Percentiles rank a stretch among this genome's conserved stretches.
Evolutionary conservation across 2,888 invertebrate species (phyloP).

Genomic region (Exephanes ischioxanthus): DNA sequence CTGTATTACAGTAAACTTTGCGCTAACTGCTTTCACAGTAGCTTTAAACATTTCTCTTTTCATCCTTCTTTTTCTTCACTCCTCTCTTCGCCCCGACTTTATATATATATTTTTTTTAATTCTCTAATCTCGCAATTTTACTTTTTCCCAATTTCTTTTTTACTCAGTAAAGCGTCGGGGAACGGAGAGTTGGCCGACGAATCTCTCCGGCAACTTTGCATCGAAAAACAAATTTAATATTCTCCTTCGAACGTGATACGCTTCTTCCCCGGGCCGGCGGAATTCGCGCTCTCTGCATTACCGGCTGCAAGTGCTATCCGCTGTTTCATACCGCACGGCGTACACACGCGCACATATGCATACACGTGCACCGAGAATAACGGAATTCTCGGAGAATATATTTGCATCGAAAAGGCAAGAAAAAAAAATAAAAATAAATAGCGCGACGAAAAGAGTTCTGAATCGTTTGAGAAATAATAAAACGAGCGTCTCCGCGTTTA

Average conservation of each 20-base stretch:
- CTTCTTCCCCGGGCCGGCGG: background rate
- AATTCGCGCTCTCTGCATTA: background rate
- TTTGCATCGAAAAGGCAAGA: background rate
- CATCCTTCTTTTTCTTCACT: constrained; percentile 18
- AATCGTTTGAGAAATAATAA: constrained; percentile 42
- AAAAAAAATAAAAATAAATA: background rate
- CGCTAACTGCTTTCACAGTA: constrained; percentile 61
- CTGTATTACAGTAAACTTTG: constrained; percentile 60
- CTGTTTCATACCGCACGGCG: background rate
- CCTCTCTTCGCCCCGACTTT: background rate
- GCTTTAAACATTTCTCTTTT: constrained; percentile 58
- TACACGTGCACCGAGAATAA: background rate
- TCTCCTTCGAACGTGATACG: constrained; percentile 10
- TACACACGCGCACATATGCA: background rate
- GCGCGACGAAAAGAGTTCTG: background rate
- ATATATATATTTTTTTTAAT: constrained; percentile 12
- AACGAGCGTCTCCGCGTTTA: constrained; percentile 13
- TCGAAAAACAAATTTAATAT: constrained; percentile 36
- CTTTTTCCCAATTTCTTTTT: constrained; percentile 8
- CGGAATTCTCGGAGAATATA: constrained; percentile 11
- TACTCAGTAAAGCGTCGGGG: background rate
- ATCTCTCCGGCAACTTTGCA: constrained; percentile 35
- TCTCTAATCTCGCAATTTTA: constrained; percentile 31
- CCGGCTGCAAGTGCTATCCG: background rate
- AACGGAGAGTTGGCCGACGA: background rate